These are phyloP conservation scores for Micromys minutus DNA, from an alignment of 2,113 vertebrate genomes.

Conservation along the genomic window DNA sequence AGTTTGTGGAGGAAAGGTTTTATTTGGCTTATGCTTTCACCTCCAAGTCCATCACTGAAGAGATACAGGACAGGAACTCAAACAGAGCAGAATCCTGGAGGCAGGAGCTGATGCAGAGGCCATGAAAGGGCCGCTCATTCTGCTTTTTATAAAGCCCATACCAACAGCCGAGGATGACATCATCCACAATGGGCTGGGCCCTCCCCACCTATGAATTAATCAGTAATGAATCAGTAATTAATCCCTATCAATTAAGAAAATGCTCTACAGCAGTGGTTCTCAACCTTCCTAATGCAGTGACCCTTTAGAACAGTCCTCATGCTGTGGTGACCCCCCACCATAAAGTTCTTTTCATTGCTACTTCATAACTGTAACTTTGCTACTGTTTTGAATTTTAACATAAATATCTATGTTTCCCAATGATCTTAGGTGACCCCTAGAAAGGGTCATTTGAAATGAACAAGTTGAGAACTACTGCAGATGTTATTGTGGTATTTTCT, in stretches of 20 bases:
- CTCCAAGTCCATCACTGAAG: not conserved
- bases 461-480: not conserved
- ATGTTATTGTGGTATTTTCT: not conserved
- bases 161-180: no score
- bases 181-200: not conserved
- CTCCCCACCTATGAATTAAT: not conserved
- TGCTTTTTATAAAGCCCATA: not conserved
- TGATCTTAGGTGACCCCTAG: not conserved
- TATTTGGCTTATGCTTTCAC: no score
- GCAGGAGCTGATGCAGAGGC: not conserved
- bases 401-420: not conserved
- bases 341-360: not conserved
- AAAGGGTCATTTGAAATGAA: not conserved
- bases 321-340: not conserved
- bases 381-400: not conserved
- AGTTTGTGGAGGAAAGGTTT: not conserved
- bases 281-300: not conserved
- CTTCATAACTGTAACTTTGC: not conserved
- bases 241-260: not conserved
- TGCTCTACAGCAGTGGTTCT: not conserved
- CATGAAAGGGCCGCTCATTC: not conserved
- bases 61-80: not conserved
- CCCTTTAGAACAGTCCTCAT: not conserved
- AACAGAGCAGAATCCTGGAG: not conserved
- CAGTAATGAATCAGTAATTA: no score